Base-by-base conservation (phyloP, 2,888 invertebrate species). In the Desoria tigrina region DNA sequence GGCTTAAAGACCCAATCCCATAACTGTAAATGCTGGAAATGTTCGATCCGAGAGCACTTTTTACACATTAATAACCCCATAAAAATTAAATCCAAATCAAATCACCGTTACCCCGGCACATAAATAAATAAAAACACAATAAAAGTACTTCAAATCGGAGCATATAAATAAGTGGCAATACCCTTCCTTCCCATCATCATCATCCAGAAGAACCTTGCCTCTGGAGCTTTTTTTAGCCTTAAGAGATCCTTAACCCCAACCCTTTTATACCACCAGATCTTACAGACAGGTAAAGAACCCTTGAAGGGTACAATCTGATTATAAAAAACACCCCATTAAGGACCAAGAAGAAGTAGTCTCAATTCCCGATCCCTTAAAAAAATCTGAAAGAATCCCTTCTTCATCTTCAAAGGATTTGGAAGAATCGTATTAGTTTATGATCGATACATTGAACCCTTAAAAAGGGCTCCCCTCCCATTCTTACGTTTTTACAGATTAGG, bases 271-370 rank as follows among this genome's bases (percentile, higher is more conserved):
- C 28, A 57, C n/a, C n/a, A n/a, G n/a, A n/a, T n/a, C n/a, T n/a
- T n/a, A n/a, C n/a, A n/a, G n/a, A n/a, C 56, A 57, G 56, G 56
- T 57, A 57, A 57, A 57, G 37, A 57, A 57, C 45, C 45, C 45
- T 45, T 45, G 9, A 45, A 45, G 45, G 45, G 16, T 39, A 16
- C 9, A 39, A 45, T 28, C 28, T 3, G 32, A 55, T 55, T 55
- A 57, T 57, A 57, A 57, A 57, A 57, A 57, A 57, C 11, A 32
- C 37, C 24, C 56, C 56, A 57, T 57, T 57, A 57, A 57, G 32
- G 37, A 42, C 39, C 42, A 23, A 14, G 6, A 16, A 39, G 9
- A 9, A 11, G 9, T 39, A 18, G 21, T 45, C 16, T 45, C 16
- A n/a, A 21, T 18, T 45, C 21, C 16, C 45, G 6, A 18, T 21